A percentile compares a stretch with the other conserved stretches of the same genome.
Evolutionary conservation across 2,113 vertebrate genomes (phyloP).

Genomic region (Callaeas wilsoni): DNA sequence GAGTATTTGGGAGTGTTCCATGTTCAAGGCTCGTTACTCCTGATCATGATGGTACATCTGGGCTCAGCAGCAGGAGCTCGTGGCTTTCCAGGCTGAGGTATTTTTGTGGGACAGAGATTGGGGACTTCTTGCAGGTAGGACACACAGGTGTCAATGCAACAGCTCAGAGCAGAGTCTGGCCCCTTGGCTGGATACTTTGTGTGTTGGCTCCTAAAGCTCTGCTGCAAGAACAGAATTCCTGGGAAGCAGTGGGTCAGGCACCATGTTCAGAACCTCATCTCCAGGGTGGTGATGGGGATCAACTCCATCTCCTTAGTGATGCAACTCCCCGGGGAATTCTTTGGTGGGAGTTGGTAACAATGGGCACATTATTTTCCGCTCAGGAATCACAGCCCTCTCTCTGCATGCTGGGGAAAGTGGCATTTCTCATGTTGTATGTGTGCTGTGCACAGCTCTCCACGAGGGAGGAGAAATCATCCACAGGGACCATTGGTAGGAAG

Average conservation of each 20-base stretch:
- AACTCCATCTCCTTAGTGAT: not conserved
- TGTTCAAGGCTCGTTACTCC: not conserved
- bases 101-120: not conserved
- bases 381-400: not conserved
- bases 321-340: not conserved
- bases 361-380: not conserved
- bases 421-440: not conserved
- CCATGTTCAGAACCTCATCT: not conserved
- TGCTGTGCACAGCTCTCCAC: not conserved
- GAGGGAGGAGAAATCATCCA: not conserved
- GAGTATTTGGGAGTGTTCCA: not conserved
- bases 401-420: not conserved
- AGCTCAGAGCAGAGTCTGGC: fast-evolving
- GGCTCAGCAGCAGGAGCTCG: fast-evolving
- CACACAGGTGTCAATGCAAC: not conserved
- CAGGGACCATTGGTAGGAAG: not conserved
- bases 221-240: not conserved
- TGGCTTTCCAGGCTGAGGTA: not conserved
- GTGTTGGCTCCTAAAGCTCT: not conserved
- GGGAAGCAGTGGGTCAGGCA: fast-evolving
- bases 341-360: not conserved
- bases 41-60: not conserved
- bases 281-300: not conserved
- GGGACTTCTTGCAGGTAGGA: not conserved
- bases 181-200: not conserved